Base-by-base conservation (phyloP, 2,797 vertebrate genomes). In the Paramormyrops hopkinsi region DNA sequence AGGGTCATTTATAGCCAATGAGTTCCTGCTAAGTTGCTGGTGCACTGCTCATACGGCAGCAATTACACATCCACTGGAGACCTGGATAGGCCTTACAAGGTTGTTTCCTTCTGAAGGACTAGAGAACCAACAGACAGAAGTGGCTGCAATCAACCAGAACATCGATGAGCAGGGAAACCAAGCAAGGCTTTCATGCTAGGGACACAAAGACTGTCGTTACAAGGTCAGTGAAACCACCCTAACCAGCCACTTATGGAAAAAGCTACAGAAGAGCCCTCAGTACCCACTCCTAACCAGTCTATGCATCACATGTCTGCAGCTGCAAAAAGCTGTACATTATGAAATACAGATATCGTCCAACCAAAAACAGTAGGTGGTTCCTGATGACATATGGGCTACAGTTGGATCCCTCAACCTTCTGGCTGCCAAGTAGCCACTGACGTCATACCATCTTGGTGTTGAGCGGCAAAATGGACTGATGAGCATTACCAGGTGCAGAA, bases 1-100 rank as follows among this genome's bases (percentile, higher is more conserved):
- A 25, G 51, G 88, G 88, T 88, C 51, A 88, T 51, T 88, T 83
- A 83, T 2, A 56, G 73, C 50, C 33, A 2, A 88, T 79, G 44
- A 46, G 76, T 29, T 33, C 76, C 76, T 82, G 76, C 37, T 69
- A 33, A 33, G 62, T 46, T 46, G 76, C 25, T 50, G 41, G 22
- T 12, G 56, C 54, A 50, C 37, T 19, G 54, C 56, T 85, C 83
- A 89, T 86, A 86, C 25, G 82, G 44, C 56, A 89, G 41, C 14
- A 86, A 9, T 86, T 86, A 65, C 25, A 83, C 17, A 85, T 33
- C 46, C 22, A 29, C 2, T 12, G 44, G 44, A 25, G 41, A 44
- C 44, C 37, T 1, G 14, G 19, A 79, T 44, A 17, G 22, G 46
- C 79, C 41, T 22, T 0, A 84, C n/a, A 11, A 11, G 9, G 79